phyloP scores from a whole-genome alignment of 35 echinoderm and acorn worm genomes.

The Lytechinus variegatus region DNA sequence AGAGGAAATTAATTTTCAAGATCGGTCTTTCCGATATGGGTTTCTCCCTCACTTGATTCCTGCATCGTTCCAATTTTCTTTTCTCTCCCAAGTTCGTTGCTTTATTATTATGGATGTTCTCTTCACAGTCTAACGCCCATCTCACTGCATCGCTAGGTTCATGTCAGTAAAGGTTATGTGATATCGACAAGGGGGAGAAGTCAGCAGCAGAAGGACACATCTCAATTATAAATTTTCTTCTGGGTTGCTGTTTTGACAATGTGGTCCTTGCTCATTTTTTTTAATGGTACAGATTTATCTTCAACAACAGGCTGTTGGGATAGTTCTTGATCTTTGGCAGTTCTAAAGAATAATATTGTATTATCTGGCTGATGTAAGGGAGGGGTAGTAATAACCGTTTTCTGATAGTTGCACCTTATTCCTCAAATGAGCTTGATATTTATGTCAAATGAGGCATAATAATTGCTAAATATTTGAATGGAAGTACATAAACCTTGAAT shows the following conservation, averaged over 20 bases:
- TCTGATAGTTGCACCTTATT: too few species aligned
- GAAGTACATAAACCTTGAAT: too few species aligned
- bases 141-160: background rate
- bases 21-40: background rate
- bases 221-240: background rate
- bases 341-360: too few species aligned
- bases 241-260: background rate
- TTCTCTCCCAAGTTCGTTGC: background rate
- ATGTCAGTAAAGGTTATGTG: conserved; percentile 12
- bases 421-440: too few species aligned
- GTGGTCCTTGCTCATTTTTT: background rate
- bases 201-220: background rate
- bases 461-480: too few species aligned
- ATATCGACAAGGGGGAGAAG: background rate
- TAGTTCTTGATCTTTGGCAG: too few species aligned
- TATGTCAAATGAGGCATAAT: too few species aligned
- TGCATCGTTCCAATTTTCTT: background rate
- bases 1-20: background rate
- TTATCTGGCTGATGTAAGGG: too few species aligned
- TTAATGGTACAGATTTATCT: background rate
- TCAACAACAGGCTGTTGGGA: background rate
- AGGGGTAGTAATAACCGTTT: too few species aligned
- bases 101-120: background rate
- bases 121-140: conserved; percentile 1
- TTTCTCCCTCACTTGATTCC: background rate